Base-by-base conservation (phyloP, 2,797 vertebrate species). In the Coreius guichenoti region DNA sequence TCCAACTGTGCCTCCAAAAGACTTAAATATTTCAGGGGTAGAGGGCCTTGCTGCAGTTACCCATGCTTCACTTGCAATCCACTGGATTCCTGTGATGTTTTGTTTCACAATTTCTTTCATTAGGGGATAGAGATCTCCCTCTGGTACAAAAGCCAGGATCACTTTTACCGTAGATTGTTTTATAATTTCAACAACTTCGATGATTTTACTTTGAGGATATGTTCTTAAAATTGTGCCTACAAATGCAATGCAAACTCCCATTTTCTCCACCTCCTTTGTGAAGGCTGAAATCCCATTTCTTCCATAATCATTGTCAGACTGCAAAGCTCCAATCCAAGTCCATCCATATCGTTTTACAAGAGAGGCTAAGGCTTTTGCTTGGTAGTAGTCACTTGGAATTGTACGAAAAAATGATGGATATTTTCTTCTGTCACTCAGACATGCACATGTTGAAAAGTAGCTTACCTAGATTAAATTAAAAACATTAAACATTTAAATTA, bases 391-490 rank as follows among this genome's bases (percentile, higher is more conserved):
- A 33, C 95, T 96, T 54, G 95, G 94, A 75, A 96, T 93, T 68
- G 95, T 96, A 39, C 95, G 92, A 51, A 95, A 95, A 93, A 96
- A 96, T 1, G 95, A 93, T 1, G 95, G 95, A 88, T 94, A 95
- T 91, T 95, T 95, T 39, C 61, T 75, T 91, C 90, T 94, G 88
- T 96, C 82, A 83, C 94, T 96, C 13, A 96, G 89, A 68, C 95
- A 96, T 74, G 93, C 93, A 91, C 95, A 96, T 4, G 95, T 95
- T 84, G 96, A 96, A 92, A 95, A 96, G 86, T 96, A 96, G 89
- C 95, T 96, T 51, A 96, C 93, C 96, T 96, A 77, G 11, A 39
- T 31, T 73, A 8, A 82, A 47, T 56, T 1, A 65, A 33, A 69
- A 79, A 73, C 9, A 54, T 12, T 3, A 31, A 19, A 29, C 8